Evolutionary conservation across 2,888 invertebrate species (phyloP).

Genomic region (Eristalis pertinax): DNA sequence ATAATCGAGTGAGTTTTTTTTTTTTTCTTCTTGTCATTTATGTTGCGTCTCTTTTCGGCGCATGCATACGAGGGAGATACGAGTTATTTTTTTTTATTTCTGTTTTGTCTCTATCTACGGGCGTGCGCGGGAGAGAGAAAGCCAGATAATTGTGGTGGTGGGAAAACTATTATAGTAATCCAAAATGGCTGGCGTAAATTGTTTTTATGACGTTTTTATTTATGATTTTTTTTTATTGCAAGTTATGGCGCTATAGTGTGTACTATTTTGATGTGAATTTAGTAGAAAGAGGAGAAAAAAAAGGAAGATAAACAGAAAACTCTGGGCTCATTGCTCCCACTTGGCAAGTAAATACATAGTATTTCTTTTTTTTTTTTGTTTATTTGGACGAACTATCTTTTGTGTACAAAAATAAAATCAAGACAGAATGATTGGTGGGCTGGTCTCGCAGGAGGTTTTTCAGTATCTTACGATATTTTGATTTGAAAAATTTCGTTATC

Average conservation of each 20-base stretch:
- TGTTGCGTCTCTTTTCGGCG: background rate
- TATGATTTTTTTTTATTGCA: conserved; percentile 11
- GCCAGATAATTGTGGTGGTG: background rate
- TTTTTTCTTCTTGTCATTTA: background rate
- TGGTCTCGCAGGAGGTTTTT: background rate
- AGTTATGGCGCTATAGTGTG: conserved; percentile 25
- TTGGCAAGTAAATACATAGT: background rate
- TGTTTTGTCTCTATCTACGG: conserved; percentile 6
- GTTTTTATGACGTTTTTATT: conserved; percentile 49
- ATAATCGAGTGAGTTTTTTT: conserved; percentile 13
- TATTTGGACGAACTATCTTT: background rate
- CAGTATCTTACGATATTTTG: background rate
- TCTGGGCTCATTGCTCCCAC: conserved; percentile 41
- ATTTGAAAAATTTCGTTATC: background rate
- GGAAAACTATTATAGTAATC: conserved; percentile 55
- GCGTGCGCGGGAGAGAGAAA: background rate
- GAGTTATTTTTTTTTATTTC: background rate
- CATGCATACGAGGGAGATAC: background rate
- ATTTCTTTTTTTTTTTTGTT: background rate
- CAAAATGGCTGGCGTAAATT: conserved; percentile 66
- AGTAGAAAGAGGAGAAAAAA: background rate
- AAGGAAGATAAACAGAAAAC: background rate
- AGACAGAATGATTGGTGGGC: background rate
- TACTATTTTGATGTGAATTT: conserved; percentile 34
- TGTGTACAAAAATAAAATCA: background rate